Percentiles rank a stretch among this genome's conserved stretches.
These are phyloP conservation scores for Drosophila repleta DNA, from an alignment of 1,140 invertebrate genomes.

Conservation along the genomic window DNA sequence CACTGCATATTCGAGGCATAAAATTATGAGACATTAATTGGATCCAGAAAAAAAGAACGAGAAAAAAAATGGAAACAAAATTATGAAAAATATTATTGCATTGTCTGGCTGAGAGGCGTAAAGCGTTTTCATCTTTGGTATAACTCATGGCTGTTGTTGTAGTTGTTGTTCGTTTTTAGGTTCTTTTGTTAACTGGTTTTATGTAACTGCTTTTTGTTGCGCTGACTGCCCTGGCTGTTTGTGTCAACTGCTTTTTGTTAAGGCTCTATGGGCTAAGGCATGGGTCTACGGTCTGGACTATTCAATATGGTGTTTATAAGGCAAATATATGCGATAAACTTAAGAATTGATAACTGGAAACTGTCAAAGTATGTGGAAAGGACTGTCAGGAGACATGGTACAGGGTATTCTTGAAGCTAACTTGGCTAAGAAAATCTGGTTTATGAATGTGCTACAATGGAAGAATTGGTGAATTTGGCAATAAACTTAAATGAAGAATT, in stretches of 20 bases:
- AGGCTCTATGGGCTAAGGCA: slow-evolving; percentile 9
- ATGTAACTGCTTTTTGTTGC: slow-evolving; percentile 61
- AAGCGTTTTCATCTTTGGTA: slow-evolving; percentile 37
- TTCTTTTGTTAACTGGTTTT: slow-evolving; percentile 76
- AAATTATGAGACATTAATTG: slow-evolving; percentile 82
- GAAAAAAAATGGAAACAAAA: slow-evolving; percentile 49
- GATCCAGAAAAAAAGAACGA: slow-evolving; percentile 22
- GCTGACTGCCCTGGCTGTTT: slow-evolving; percentile 15
- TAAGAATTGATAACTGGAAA: slow-evolving; percentile 19
- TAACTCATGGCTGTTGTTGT: slow-evolving; percentile 20
- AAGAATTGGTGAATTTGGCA: too few species aligned
- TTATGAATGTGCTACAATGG: too few species aligned
- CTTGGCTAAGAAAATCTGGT: neutral
- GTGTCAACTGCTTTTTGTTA: slow-evolving; percentile 35
- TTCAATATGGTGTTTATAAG: slow-evolving; percentile 43
- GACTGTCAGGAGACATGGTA: neutral
- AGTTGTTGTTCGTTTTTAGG: slow-evolving; percentile 46
- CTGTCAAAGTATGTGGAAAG: slow-evolving; percentile 7
- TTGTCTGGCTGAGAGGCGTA: slow-evolving; percentile 61
- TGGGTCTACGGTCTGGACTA: slow-evolving; percentile 19
- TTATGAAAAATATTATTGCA: slow-evolving; percentile 82
- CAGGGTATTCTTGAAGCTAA: neutral
- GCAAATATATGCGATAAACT: slow-evolving; percentile 21
- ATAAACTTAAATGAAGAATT: neutral
- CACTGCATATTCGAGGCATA: slow-evolving; percentile 37